Evolutionary conservation across 2,113 vertebrate species (phyloP), one percentile per base, ranked within the genome.

Genomic region (Psammodynastes pulverulentus): DNA sequence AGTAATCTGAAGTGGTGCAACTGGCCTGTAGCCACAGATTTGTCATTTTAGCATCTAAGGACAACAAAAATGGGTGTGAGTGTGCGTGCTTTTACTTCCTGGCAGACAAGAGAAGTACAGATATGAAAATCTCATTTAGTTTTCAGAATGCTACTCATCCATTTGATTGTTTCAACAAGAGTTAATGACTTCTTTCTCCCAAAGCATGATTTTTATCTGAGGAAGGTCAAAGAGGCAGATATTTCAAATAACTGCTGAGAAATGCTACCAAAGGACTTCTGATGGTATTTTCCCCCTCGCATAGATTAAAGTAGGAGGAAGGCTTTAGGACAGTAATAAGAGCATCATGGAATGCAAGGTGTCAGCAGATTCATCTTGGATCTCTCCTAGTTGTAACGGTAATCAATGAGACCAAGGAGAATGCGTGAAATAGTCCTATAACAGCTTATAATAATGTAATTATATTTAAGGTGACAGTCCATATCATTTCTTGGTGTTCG

Each of bases 171-270:
- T 51, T 84, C 43, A 56, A 23, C 19, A 24, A 17, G 49, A 43
- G 67, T 23, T 45, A 88, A 92, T 84, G 23, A 26, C 26, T 85
- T 1, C 43, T 89, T 89, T 85, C 29, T 21, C 39, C 52, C 46
- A 85, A 17, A 26, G 23, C n/a, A 19, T 9, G 13, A 23, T 85
- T 92, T 92, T 89, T 89, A 72, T 87, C n/a, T 46, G 21, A 58
- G 17, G 52, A 89, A 92, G 53, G 43, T 54, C 39, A 89, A 39
- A 54, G 49, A 51, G 29, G 49, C 48, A 43, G 51, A 88, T 91
- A 67, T 91, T 87, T 91, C 13, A 88, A 49, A 79, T 86, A 51
- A 89, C 84, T 62, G 45, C 43, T 49, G 15, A 53, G 15, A 89
- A 90, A 72, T 49, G 45, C 62, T 56, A 49, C 45, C 12, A 52